Evolutionary conservation across 30 jellyfish, hydroid and myxozoan species (phyloP), one percentile per base, ranked within the genome.

Genomic region (Aurelia aurita complex sp. Pacific): DNA sequence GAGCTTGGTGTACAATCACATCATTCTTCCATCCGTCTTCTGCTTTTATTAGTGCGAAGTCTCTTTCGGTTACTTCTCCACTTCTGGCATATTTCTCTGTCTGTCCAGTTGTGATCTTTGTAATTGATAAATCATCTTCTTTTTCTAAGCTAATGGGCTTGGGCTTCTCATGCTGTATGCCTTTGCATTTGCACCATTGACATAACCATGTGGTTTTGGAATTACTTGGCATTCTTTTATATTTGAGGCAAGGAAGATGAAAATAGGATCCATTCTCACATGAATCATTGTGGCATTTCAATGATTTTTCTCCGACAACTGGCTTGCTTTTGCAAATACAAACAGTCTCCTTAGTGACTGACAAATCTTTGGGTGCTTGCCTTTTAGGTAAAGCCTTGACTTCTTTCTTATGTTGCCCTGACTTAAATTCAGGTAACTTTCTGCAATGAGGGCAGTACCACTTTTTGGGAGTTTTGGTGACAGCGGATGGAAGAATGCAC

Each of bases 291-390:
- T 80, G 83, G 55, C 82, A 80, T 64, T 80, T 54, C 64, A 80
- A 50, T 5, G 50, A 52, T 50, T 80, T 80, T 36, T 80, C 75
- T 19, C 82, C 90, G 33, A 2, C 76, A 36, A 10, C 65, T 42
- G 90, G 90, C 67, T 68, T 80, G 77, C 65, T 54, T 62, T 67
- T 80, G 76, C 90, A 80, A 76, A 80, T 80, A 80, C 90, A 80
- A 51, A 80, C 68, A 36, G 46, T 60, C 50, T 33, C 53, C 79
- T 61, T 79, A 40, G n/a, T 34, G 65, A 63, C 73, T 19, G 65
- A 38, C 50, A 38, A 38, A 38, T 38, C 50, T 67, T 62, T 66
- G 50, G 74, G 83, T 34, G 71, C 52, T 10, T 75, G 85, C 23
- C 51, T 74, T 75, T 75, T 52, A 46, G 69, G 85, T 75, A 75